Base-by-base conservation (phyloP, 1,140 invertebrate species). In the Drepana arcuata region DNA sequence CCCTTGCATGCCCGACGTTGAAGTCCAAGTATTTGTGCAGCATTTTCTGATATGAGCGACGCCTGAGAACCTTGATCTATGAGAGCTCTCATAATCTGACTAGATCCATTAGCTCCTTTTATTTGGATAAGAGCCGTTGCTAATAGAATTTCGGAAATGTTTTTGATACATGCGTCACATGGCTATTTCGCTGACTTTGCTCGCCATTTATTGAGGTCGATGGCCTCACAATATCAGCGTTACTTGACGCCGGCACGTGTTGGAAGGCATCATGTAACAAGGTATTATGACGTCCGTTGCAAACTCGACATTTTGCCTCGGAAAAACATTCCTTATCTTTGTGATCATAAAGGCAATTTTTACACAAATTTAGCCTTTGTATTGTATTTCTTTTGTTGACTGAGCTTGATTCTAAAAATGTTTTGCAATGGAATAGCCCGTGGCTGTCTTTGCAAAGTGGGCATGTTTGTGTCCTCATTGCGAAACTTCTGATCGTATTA, bases 51-150 rank as follows among this genome's bases (percentile, higher is more conserved):
- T 10, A 54, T 49, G 5, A 55, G 23, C 4, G 44, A 44, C 11
- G 39, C 41, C 16, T 63, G 33, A 1, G 51, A 59, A 1, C 55
- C 55, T 32, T 47, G 55, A 30, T 54, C 57, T 7, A 64, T 26
- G 6, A 64, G 32, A 2, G 30, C 48, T 29, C 46, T 2, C 23
- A 44, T 38, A 2, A 33, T 41, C 25, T 24, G 16, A 14, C 24
- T 16, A n/a, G 9, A 1, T 13, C 30, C 30, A 11, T 32, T 12
- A 10, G n/a, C 15, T 5, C 30, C 30, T 11, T 18, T 9, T 9
- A 32, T 10, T 5, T 16, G 6, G 10, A 32, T 13, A 1, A 18
- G 16, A 10, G 30, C 30, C 7, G 30, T 32, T 1, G 30, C 30
- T 16, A 32, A 10, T 16, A 32, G 11, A 18, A 32, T 9, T 5